Percentiles rank a stretch among this genome's conserved stretches.
Evolutionary conservation across 1,140 invertebrate species (phyloP).

Genomic region (Aphidius gifuensis): DNA sequence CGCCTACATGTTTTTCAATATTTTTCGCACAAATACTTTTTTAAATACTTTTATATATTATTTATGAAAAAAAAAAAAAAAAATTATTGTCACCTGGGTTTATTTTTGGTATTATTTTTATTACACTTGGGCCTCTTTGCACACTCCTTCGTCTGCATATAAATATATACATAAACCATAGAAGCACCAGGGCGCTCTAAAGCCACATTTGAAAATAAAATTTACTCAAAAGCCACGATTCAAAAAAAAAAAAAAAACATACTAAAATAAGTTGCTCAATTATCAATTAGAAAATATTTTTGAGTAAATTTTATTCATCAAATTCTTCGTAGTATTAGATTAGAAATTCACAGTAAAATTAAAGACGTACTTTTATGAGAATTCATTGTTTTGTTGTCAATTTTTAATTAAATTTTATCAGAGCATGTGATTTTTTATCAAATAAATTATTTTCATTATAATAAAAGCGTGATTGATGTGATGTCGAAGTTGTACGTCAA

Average conservation of each 20-base stretch:
- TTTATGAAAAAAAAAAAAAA: slow-evolving; percentile 4
- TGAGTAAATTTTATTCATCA: slow-evolving; percentile 7
- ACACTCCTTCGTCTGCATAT: slow-evolving; percentile 39
- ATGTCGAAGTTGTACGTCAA: too few relatives aligned
- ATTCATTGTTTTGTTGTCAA: slow-evolving; percentile 40
- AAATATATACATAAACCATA: slow-evolving; percentile 30
- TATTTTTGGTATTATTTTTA: slow-evolving; percentile 18
- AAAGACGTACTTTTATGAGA: slow-evolving; percentile 39
- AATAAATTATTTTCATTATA: too few relatives aligned
- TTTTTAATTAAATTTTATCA: slow-evolving; percentile 12
- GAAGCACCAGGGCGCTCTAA: slow-evolving; percentile 37
- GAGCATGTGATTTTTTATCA: background rate
- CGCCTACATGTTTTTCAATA: slow-evolving; percentile 24
- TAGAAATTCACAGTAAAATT: slow-evolving; percentile 34
- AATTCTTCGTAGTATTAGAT: slow-evolving; percentile 31
- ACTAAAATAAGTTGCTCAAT: background rate
- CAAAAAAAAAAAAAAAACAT: background rate
- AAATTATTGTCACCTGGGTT: slow-evolving; percentile 6
- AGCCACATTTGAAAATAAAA: slow-evolving; percentile 19
- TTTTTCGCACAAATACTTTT: slow-evolving; percentile 22
- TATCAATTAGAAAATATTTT: slow-evolving; percentile 17
- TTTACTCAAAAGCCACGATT: slow-evolving; percentile 1
- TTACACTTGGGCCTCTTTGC: slow-evolving; percentile 38
- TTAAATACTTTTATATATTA: slow-evolving; percentile 1
- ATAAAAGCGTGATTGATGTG: too few relatives aligned